phyloP scores from a whole-genome alignment of 2,888 invertebrate genomes.

The Epistrophe eligans region DNA sequence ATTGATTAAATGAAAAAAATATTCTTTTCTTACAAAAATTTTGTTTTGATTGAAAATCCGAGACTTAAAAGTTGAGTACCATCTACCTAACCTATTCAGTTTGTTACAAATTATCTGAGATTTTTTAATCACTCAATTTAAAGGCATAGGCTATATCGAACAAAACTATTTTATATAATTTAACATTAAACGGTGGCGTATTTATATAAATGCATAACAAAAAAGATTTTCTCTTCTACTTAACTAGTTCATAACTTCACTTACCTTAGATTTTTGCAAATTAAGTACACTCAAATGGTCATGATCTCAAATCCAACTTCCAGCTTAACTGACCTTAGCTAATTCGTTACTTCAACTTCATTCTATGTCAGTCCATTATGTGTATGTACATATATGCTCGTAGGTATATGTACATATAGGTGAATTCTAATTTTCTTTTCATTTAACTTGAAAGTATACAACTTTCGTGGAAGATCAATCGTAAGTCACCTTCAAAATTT shows the following conservation, averaged over 20 bases:
- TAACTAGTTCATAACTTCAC: neutral
- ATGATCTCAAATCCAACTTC: slow-evolving; percentile 39
- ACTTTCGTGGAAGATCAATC: neutral
- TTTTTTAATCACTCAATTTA: neutral
- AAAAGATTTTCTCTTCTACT: neutral
- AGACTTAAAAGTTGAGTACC: no score
- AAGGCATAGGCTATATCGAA: neutral
- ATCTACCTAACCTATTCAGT: no score
- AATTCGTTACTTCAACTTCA: slow-evolving; percentile 33
- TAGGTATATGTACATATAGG: neutral
- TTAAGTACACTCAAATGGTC: slow-evolving; percentile 44
- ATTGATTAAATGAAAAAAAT: no score
- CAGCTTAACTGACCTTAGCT: slow-evolving; percentile 60
- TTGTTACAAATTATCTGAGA: no score
- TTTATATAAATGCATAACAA: neutral
- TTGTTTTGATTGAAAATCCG: no score
- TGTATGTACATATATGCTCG: no score
- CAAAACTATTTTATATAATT: neutral
- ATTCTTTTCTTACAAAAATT: no score
- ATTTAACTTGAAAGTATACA: neutral
- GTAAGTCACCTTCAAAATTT: neutral
- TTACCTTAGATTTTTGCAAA: slow-evolving; percentile 14
- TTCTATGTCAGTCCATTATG: slow-evolving; percentile 6
- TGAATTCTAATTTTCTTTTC: slow-evolving; percentile 28
- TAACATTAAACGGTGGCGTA: neutral